Conservation (phyloP, 2,888 invertebrate genomes). For the Cepaea hortensis region DNA sequence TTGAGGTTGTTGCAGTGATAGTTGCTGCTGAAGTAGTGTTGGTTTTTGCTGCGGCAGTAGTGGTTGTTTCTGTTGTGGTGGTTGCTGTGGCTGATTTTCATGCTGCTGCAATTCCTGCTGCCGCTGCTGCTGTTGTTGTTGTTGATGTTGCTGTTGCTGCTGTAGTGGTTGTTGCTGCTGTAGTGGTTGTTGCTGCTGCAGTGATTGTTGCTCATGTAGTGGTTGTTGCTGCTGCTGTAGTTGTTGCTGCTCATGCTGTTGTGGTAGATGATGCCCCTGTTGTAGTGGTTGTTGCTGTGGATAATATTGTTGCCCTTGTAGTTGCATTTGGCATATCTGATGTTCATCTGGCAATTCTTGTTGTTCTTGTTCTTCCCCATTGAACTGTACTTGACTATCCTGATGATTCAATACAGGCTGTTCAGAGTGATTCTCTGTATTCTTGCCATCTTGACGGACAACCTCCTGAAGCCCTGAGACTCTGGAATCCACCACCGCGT, state of each 20-base stretch:
- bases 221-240: background rate
- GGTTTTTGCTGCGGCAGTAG: background rate
- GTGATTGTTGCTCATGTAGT: background rate
- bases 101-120: no score
- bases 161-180: background rate
- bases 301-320: no score
- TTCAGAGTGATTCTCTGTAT: no score
- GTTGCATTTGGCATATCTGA: background rate
- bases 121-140: no score
- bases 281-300: no score
- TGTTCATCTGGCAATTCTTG: background rate
- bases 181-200: background rate
- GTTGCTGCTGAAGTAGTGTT: background rate
- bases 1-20: constrained; percentile 18
- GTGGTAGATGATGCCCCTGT: no score
- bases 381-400: no score
- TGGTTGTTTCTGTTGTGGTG: background rate
- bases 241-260: background rate
- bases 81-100: no score
- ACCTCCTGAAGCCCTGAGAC: background rate
- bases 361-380: background rate
- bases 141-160: no score
- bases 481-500: background rate
- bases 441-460: background rate
- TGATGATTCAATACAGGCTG: no score